Evolutionary conservation across 1,140 invertebrate species (phyloP).

Genomic region (Papilio polytes): DNA sequence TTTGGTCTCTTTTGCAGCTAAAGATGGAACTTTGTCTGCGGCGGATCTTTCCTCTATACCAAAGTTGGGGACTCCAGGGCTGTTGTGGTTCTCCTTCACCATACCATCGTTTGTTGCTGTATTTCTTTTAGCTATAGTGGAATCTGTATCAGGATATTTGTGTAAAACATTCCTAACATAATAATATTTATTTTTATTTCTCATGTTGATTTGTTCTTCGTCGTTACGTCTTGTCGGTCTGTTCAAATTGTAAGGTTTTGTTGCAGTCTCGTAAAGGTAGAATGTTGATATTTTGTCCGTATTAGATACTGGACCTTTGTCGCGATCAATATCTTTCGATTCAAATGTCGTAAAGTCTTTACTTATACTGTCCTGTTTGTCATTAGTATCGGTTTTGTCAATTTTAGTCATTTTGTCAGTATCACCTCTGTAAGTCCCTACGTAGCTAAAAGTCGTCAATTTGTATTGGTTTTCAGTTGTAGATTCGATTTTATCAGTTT

Average conservation of each 20-base stretch:
- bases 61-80: constrained; percentile 56
- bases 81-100: constrained; percentile 64
- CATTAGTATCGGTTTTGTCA: constrained; percentile 46
- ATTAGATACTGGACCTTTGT: constrained; percentile 44
- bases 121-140: constrained; percentile 56
- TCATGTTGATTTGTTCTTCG: constrained; percentile 52
- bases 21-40: constrained; percentile 57
- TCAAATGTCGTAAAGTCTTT: constrained; percentile 72
- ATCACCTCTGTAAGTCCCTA: constrained; percentile 70
- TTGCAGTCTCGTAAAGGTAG: constrained; percentile 71
- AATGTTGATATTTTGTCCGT: constrained; percentile 75
- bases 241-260: constrained; percentile 69
- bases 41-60: constrained; percentile 73
- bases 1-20: constrained; percentile 58
- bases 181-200: constrained; percentile 78
- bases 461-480: constrained; percentile 75
- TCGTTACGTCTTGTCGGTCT: constrained; percentile 74
- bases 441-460: constrained; percentile 76
- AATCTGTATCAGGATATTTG: constrained; percentile 76
- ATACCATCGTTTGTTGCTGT: constrained; percentile 52
- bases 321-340: constrained; percentile 49
- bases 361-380: constrained; percentile 56
- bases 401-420: constrained; percentile 45
- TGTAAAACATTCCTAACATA: constrained; percentile 84
- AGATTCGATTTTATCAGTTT: constrained; percentile 54